Conservation (phyloP, 1,140 invertebrate species). For the Babylonia areolata region DNA sequence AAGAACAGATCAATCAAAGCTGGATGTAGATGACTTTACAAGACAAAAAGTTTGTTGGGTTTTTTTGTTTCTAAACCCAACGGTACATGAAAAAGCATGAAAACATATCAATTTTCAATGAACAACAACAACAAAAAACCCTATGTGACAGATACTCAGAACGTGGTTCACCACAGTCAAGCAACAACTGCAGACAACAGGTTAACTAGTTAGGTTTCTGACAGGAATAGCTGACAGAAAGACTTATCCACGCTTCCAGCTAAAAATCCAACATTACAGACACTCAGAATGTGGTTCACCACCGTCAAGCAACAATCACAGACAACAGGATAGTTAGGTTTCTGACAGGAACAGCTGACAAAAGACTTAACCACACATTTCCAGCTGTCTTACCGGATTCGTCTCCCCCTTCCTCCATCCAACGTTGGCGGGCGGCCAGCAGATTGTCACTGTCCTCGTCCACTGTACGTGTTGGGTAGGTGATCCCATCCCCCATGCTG, state of each 20-base stretch:
- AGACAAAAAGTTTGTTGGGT: no score
- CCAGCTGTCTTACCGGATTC: conserved; percentile 35
- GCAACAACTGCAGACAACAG: neutral
- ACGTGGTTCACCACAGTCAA: neutral
- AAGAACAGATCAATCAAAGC: no score
- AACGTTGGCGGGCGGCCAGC: conserved; percentile 70
- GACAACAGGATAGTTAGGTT: neutral
- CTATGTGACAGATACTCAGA: neutral
- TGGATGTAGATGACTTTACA: no score
- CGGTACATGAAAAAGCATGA: no score
- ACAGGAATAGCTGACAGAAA: no score
- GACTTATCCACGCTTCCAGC: neutral
- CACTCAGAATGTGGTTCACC: neutral
- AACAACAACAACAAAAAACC: neutral
- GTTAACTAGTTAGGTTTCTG: neutral
- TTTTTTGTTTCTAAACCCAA: no score
- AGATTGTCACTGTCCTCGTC: conserved; percentile 90
- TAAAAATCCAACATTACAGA: neutral
- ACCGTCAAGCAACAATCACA: neutral
- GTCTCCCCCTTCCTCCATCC: conserved; percentile 73
- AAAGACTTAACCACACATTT: neutral
- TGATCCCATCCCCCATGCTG: conserved; percentile 90
- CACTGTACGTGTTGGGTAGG: conserved; percentile 86
- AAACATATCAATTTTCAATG: no score
- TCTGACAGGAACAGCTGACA: neutral